Evolutionary conservation across 2,113 vertebrate species (phyloP).

Genomic region (Leucoraja erinaceus): DNA sequence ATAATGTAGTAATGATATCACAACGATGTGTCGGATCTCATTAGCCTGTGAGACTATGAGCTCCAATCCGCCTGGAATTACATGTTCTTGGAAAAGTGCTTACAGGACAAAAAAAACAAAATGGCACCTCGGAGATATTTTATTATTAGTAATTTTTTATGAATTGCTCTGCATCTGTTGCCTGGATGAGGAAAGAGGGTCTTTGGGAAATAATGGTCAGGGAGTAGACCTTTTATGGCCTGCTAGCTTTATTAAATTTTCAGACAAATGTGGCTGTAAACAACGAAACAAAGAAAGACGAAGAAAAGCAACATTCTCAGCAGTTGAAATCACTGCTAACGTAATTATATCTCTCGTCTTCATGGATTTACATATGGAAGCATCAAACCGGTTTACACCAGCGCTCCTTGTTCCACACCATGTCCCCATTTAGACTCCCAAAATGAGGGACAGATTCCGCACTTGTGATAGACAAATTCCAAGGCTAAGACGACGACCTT

Average conservation of each 20-base stretch:
- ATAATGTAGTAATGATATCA: slow-evolving; percentile 99
- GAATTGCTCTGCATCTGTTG: slow-evolving; percentile 28
- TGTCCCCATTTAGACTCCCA: background rate
- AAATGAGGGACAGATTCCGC: background rate
- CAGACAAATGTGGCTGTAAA: slow-evolving; percentile 51
- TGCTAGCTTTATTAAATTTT: slow-evolving; percentile 36
- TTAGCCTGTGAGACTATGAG: slow-evolving; percentile 92
- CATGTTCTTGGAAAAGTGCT: slow-evolving; percentile 87
- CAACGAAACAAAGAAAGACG: slow-evolving; percentile 45
- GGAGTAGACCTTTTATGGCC: slow-evolving; percentile 39
- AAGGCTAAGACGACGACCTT: background rate
- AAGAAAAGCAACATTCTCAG: slow-evolving; percentile 42
- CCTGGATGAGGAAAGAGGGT: slow-evolving; percentile 55
- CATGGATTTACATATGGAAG: slow-evolving; percentile 25
- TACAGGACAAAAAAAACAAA: slow-evolving; percentile 76
- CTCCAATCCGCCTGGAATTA: slow-evolving; percentile 77
- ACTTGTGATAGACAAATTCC: no score
- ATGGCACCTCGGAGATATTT: slow-evolving; percentile 29
- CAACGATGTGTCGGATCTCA: slow-evolving; percentile 98
- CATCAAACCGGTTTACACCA: background rate
- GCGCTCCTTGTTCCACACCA: background rate
- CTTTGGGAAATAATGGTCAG: slow-evolving; percentile 52
- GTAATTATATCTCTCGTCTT: background rate
- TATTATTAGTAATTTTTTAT: slow-evolving; percentile 35
- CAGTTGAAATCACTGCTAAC: background rate